Conservation (phyloP, 2,888 invertebrate genomes). For the Heteropelma amictum region DNA sequence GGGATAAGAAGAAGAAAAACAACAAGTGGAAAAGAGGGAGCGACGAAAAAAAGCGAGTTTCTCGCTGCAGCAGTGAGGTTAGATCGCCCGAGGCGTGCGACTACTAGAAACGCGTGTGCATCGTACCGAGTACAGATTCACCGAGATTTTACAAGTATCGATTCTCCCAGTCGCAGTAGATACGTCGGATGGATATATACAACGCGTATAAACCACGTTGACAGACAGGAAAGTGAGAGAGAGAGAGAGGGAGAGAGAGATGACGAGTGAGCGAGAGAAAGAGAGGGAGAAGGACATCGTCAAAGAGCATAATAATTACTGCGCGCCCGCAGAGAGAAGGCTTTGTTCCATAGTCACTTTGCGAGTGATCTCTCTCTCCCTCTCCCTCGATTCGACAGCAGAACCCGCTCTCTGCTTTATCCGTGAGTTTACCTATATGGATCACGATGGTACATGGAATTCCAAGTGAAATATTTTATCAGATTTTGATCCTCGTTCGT, state of each 20-base stretch:
- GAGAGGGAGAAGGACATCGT: constrained; percentile 67
- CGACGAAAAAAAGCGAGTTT: too few relatives aligned
- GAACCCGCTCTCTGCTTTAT: constrained; percentile 1
- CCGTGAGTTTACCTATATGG: constrained; percentile 1
- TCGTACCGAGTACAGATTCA: constrained; percentile 65
- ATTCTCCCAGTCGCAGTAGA: constrained; percentile 63
- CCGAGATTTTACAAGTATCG: constrained; percentile 75
- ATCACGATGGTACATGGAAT: too few relatives aligned
- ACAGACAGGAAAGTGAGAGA: constrained; percentile 66
- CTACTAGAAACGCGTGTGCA: constrained; percentile 51
- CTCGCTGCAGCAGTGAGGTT: neutral
- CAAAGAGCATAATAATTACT: constrained; percentile 78
- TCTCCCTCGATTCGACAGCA: constrained; percentile 43
- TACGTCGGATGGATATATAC: constrained; percentile 25
- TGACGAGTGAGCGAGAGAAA: constrained; percentile 7
- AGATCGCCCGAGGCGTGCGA: neutral
- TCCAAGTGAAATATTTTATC: too few relatives aligned
- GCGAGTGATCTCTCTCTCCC: constrained; percentile 55
- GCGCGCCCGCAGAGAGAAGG: constrained; percentile 75
- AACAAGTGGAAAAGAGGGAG: neutral
- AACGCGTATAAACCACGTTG: constrained; percentile 63
- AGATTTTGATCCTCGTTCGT: too few relatives aligned
- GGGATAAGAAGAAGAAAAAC: neutral
- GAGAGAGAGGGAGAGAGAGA: neutral
- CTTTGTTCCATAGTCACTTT: constrained; percentile 77